Evolutionary conservation across 2,888 invertebrate genomes (phyloP).

Genomic region (Xestia rhomboidea): DNA sequence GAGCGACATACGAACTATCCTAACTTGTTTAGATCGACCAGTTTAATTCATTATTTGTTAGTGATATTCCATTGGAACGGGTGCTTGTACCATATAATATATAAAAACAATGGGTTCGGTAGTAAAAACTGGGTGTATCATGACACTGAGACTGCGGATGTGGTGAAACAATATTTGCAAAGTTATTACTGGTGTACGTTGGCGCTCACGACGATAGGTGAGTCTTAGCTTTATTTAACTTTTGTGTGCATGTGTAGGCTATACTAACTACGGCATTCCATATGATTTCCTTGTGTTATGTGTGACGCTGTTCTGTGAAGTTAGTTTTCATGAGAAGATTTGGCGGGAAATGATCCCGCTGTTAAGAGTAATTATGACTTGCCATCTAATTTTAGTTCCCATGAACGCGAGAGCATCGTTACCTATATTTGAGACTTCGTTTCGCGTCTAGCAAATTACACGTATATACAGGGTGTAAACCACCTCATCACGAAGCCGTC

Average conservation of each 20-base stretch:
- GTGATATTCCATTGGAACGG: slow-evolving; percentile 99
- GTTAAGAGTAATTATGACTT: slow-evolving; percentile 43
- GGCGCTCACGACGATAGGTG: slow-evolving; percentile 98
- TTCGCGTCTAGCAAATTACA: slow-evolving; percentile 29
- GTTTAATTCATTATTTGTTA: slow-evolving; percentile 98
- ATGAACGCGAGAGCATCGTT: slow-evolving; percentile 62
- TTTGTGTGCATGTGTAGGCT: slow-evolving; percentile 25
- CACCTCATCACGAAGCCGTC: too few species aligned
- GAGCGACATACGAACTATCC: slow-evolving; percentile 99
- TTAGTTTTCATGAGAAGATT: slow-evolving; percentile 47
- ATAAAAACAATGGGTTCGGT: slow-evolving; percentile 98
- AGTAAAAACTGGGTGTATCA: slow-evolving; percentile 98
- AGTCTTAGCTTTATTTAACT: slow-evolving; percentile 73
- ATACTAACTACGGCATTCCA: slow-evolving; percentile 1
- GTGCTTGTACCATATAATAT: slow-evolving; percentile 99
- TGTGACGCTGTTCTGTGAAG: slow-evolving; percentile 26
- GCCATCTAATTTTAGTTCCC: slow-evolving; percentile 66
- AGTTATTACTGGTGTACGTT: slow-evolving; percentile 99
- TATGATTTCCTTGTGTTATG: slow-evolving; percentile 7
- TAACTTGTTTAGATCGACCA: slow-evolving; percentile 97
- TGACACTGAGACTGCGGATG: slow-evolving; percentile 96
- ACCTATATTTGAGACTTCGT: slow-evolving; percentile 60
- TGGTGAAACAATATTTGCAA: slow-evolving; percentile 98
- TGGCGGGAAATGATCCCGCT: slow-evolving; percentile 25
- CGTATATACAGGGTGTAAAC: too few species aligned